These are phyloP conservation scores for Cephus runcator DNA, from an alignment of 2,888 invertebrate species.

Conservation along the genomic window DNA sequence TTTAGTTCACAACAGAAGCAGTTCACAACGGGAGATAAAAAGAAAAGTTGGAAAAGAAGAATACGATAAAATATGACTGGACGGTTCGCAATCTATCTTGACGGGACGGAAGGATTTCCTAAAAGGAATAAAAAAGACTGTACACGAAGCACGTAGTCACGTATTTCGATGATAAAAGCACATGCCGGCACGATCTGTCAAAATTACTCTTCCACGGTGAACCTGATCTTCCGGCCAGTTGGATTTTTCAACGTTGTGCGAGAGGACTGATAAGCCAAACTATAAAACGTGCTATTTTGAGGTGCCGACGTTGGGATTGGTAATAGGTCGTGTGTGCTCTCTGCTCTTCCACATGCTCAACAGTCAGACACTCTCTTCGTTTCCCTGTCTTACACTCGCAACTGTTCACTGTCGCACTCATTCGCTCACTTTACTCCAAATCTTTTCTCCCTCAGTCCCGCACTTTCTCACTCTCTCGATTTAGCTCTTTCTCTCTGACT, in stretches of 20 bases:
- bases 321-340: neutral
- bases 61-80: neutral
- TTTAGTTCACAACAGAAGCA: neutral
- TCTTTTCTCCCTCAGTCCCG: conserved; percentile 7
- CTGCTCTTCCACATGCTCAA: neutral
- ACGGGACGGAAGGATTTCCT: neutral
- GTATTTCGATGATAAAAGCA: conserved; percentile 9
- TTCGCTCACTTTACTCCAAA: conserved; percentile 2
- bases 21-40: neutral
- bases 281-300: neutral
- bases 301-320: neutral
- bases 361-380: neutral
- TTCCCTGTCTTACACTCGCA: neutral
- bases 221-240: neutral
- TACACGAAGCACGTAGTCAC: neutral
- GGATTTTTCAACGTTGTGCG: neutral
- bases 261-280: neutral
- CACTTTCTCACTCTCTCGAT: conserved; percentile 7
- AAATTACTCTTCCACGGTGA: conserved; percentile 17
- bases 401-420: conserved; percentile 4
- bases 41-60: neutral
- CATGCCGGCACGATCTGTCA: conserved; percentile 31
- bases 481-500: neutral
- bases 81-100: neutral
- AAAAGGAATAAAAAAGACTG: neutral